Evolutionary conservation across 2,888 invertebrate species (phyloP), one percentile per base, ranked within the genome.

Genomic region (Pachymerium ferrugineum): DNA sequence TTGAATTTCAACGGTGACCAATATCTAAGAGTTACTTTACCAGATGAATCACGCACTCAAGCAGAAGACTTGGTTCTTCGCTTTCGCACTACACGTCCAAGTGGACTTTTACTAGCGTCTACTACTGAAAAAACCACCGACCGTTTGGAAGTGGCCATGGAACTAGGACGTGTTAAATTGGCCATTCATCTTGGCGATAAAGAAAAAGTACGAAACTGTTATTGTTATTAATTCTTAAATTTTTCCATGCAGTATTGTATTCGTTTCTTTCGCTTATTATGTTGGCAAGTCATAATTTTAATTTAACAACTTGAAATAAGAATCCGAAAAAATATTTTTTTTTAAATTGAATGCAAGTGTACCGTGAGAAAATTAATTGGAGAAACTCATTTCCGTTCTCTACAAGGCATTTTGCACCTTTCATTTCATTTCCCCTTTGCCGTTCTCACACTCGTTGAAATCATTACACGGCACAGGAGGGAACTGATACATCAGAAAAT

Each of bases 1-100:
- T 85, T 97, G 76, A 90, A 88, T 79, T 89, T 96, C 80, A 94
- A 96, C 80, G 95, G 94, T 38, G 90, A 91, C 28, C 94, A 96
- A 81, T 92, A 93, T 81, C 88, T 96, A 84, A 88, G 89, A 38
- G 88, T 93, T 4, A 85, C 89, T 69, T 83, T 84, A 77, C 87
- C 89, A n/a, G 90, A 90, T 76, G 90, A 91, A 76, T 87, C 88
- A 72, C 85, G 83, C 82, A 91, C 94, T 0, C 94, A 96, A 82
- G 94, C 93, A 0, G 97, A 97, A 82, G 94, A 96, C 81, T 86
- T 96, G 75, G 86, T 91, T 54, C 85, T 97, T 71, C 86, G 96
- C 73, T 96, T 97, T 83, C 88, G 90, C 77, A 96, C 96, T 2
- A 89, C 87, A 28, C 87, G 89, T 76, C 90, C 93, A 0, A 88